A percentile compares a stretch with the other conserved stretches of the same genome.
phyloP scores from a whole-genome alignment of 2,888 invertebrate species.

The Drosophila seclusa region DNA sequence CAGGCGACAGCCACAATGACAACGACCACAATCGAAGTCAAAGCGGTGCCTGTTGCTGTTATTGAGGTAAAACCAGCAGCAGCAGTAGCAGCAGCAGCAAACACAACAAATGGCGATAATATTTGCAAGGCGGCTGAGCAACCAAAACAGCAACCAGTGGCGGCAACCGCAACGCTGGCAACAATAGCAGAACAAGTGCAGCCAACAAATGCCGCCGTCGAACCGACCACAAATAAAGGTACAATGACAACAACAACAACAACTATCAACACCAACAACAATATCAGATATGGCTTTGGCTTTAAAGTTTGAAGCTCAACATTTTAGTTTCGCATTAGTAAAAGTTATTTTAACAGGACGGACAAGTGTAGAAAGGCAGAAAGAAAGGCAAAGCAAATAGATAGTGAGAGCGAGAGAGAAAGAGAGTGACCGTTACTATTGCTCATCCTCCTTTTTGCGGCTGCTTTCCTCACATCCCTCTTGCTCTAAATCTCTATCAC shows the following conservation, averaged over 20 bases:
- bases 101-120: slow-evolving; percentile 61
- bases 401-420: slow-evolving; percentile 6
- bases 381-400: slow-evolving; percentile 18
- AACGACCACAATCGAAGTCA: slow-evolving; percentile 53
- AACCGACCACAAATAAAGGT: slow-evolving; percentile 58
- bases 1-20: slow-evolving; percentile 54
- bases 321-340: slow-evolving; percentile 63
- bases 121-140: slow-evolving; percentile 40
- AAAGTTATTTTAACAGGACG: slow-evolving; percentile 60
- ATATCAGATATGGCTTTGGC: slow-evolving; percentile 24
- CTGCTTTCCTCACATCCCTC: slow-evolving; percentile 2
- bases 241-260: slow-evolving; percentile 41
- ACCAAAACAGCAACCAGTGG: slow-evolving; percentile 40
- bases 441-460: slow-evolving; percentile 25
- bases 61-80: slow-evolving; percentile 35
- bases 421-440: slow-evolving; percentile 23
- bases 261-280: slow-evolving; percentile 17
- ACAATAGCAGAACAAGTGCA: slow-evolving; percentile 63
- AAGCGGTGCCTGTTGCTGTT: slow-evolving; percentile 51
- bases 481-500: not conserved
- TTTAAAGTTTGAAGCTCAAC: slow-evolving; percentile 30
- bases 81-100: slow-evolving; percentile 28
- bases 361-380: slow-evolving; percentile 29
- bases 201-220: slow-evolving; percentile 43
- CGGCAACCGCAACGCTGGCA: slow-evolving; percentile 51